Evolutionary conservation across 2,888 invertebrate genomes (phyloP).

Genomic region (Reticulitermes lucifugus): DNA sequence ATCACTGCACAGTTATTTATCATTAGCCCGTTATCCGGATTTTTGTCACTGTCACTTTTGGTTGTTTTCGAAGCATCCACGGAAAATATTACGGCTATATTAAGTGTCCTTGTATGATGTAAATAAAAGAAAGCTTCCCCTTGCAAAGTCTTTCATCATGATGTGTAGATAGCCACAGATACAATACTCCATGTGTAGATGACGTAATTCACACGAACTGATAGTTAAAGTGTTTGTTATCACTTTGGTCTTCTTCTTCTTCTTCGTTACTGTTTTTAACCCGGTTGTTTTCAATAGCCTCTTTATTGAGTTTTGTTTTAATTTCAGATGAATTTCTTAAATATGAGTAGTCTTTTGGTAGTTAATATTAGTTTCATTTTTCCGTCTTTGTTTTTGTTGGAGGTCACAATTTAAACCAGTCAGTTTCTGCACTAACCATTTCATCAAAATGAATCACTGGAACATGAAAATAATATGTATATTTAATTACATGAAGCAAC

Average conservation of each 20-base stretch:
- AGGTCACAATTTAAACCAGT: slow-evolving; percentile 21
- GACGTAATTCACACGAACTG: not conserved
- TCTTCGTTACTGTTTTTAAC: not conserved
- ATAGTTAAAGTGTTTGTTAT: not conserved
- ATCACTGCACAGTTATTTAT: not conserved
- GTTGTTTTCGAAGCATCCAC: not conserved
- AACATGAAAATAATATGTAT: slow-evolving; percentile 11
- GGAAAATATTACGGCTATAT: not conserved
- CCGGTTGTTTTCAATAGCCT: slow-evolving; percentile 14
- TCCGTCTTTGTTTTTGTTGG: not conserved
- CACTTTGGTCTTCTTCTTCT: not conserved
- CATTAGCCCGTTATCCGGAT: not conserved
- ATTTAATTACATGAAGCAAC: not conserved
- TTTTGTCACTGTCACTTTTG: slow-evolving; percentile 15
- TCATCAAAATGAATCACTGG: slow-evolving; percentile 32
- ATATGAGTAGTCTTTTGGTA: not conserved
- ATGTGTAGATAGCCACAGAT: slow-evolving; percentile 5
- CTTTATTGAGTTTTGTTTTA: not conserved
- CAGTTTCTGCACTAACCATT: slow-evolving; percentile 35
- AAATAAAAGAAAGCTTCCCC: not conserved
- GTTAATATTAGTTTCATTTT: slow-evolving; percentile 29
- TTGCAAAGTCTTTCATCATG: slow-evolving; percentile 6
- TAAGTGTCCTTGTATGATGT: not conserved
- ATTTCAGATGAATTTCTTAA: not conserved
- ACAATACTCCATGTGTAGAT: slow-evolving; percentile 22